Base-by-base conservation (phyloP, 2,797 vertebrate genomes). In the Protosalanx chinensis region DNA sequence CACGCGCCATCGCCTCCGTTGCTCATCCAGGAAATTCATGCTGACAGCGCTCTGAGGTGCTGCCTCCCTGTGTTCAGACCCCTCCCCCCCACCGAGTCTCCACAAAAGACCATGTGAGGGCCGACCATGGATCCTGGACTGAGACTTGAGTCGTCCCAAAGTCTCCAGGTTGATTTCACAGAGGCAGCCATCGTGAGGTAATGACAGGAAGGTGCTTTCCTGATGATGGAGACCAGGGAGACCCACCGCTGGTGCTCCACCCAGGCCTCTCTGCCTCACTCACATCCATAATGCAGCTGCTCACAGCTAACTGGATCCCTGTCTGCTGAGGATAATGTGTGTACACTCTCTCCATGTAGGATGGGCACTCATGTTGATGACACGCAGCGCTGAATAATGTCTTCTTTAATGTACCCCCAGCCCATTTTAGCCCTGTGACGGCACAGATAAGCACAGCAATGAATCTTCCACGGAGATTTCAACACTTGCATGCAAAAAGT, bases 1-100 rank as follows among this genome's bases (percentile, higher is more conserved):
- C 80, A 75, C 16, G 72, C 84, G 64, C 84, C 75, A 68, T 72
- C 76, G 59, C 72, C 72, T 72, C 82, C 60, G 3, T 30, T 68
- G 75, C 77, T 88, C 87, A 91, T 85, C 86, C 86, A 76, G 76
- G 77, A 85, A 84, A 87, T 76, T 68, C 78, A 77, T 79, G 79
- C 74, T 76, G 87, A 88, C 85, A 86, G 73, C 69, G 76, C 81
- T 86, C 82, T 82, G 72, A 79, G 80, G 85, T 72, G 80, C 65
- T 68, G 32, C 16, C 32, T 68, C 64, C 57, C 23, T 23, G 46
- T 70, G 23, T 80, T 33, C 1, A 30, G 10, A 18, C 63, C 35
- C 20, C 23, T 13, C 59, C 20, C 10, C 59, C 1, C 27, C 27
- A 12, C 6, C 13, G 12, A 30, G 32, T 41, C 6, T 65, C 74